A percentile compares a stretch with the other conserved stretches of the same genome.
These are phyloP conservation scores for Sorex araneus DNA, from an alignment of 2,113 vertebrate species.

Conservation along the genomic window DNA sequence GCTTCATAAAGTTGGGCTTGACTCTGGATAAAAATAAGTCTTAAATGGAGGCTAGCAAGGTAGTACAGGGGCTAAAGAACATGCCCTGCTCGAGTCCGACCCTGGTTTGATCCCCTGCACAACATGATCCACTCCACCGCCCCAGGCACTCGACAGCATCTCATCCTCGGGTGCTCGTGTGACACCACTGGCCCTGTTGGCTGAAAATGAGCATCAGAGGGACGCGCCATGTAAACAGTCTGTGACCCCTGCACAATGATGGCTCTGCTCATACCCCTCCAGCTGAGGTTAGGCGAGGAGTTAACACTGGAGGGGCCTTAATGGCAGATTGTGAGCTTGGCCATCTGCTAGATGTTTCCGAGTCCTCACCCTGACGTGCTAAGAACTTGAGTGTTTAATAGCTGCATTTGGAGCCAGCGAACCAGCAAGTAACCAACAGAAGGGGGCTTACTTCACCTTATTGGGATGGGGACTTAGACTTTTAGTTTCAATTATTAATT, in stretches of 20 bases:
- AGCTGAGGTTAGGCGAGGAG: background rate
- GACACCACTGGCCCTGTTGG: too few species aligned
- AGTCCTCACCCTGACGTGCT: background rate
- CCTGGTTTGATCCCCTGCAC: too few species aligned
- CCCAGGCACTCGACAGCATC: too few species aligned
- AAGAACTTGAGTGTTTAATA: background rate
- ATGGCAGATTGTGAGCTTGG: background rate
- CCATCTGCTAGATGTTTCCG: background rate
- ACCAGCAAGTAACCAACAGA: background rate
- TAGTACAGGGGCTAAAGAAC: too few species aligned
- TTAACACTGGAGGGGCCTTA: background rate
- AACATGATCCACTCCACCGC: too few species aligned
- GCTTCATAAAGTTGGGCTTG: background rate
- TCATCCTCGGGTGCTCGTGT: too few species aligned
- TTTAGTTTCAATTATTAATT: background rate
- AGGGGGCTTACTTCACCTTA: background rate
- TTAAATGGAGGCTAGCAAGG: too few species aligned
- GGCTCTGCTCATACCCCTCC: background rate
- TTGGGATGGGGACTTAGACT: background rate
- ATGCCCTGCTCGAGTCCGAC: too few species aligned
- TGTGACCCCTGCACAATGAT: too few species aligned
- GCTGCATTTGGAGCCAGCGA: background rate
- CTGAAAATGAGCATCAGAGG: too few species aligned
- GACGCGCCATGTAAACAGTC: too few species aligned
- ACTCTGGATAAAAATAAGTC: background rate